Evolutionary conservation across 2,113 vertebrate species (phyloP), one percentile per base, ranked within the genome.

Genomic region (Hippocampus zosterae): DNA sequence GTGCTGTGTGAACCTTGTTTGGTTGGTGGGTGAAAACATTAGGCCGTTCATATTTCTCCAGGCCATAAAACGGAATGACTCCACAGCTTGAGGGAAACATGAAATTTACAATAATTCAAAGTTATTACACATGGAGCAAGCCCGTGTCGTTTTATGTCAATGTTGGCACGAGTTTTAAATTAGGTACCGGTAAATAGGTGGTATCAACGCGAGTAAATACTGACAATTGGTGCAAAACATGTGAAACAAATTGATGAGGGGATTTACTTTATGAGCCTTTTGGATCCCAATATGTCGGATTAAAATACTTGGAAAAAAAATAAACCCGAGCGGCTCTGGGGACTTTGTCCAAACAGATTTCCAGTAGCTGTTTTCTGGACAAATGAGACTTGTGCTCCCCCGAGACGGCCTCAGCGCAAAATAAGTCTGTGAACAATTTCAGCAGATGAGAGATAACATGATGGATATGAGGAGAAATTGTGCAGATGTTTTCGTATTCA

Each of bases 301-400:
- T 65, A 18, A 65, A 59, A 44, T 2, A 33, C 67, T 68, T 42
- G 23, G 8, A 66, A 55, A 41, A 53, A 37, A 37, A 52, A 63
- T 29, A 46, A 52, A 27, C 25, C 21, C n/a, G 75, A 56, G 63
- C 68, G 1, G 13, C 82, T 73, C 56, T 19, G 60, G 75, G 71
- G 83, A 86, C 55, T 2, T 50, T 1, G 3, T 68, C 71, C 67
- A 72, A 77, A 81, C 65, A 68, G 15, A 40, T 68, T 78, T 86
- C 77, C 81, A 84, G 86, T 77, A 77, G 81, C 78, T 75, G 60
- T 67, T 74, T 78, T 69, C 18, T 53, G 48, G 53, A 68, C 27
- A 65, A 67, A 79, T 42, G 68, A 0, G 52, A 41, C 41, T 12
- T 25, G 42, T 37, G 13, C 23, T 71, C 79, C 69, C 69, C 37